Evolutionary conservation across 2,113 vertebrate genomes (phyloP), one percentile per base, ranked within the genome.

Genomic region (Regulus satrapa): DNA sequence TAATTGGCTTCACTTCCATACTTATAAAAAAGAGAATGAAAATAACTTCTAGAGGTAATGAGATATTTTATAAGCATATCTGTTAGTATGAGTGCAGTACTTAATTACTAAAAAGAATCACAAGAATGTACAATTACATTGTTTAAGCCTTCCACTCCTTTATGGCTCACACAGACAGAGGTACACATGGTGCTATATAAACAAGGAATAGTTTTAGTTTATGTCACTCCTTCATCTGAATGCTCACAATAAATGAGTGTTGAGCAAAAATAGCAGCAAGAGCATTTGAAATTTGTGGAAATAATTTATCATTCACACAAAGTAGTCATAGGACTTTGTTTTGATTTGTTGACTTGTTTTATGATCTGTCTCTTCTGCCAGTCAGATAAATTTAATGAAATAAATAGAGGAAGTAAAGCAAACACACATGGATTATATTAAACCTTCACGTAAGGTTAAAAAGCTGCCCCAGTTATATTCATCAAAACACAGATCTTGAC

Each of bases 401-500:
- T 61, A 92, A 83, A 61, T n/a, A 74, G 58, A 95, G 54, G 51
- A 95, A 93, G 41, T 82, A 84, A 71, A 85, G 54, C n/a, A 95
- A 97, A 94, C 31, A 94, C 31, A 28, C 10, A 14, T 89, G 92
- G 89, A 64, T 93, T 93, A 92, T 56, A 93, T 64, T 78, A 68
- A 89, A 92, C 20, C 92, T 97, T 88, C 81, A 89, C 14, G 6
- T 43, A 46, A 46, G 91, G 69, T 95, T 97, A 97, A 95, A 68
- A 78, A 94, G 61, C 11, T 96, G 90, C 95, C 85, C 95, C 51
- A 92, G 48, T 96, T 97, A 95, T 81, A 96, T 78, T 96, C 29
- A 91, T 96, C 94, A 97, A 97, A 97, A 96, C 55, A 95, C 41
- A 96, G 74, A 92, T 83, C 71, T 59, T 95, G 71, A 69, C 83